Conservation (phyloP, 2,113 vertebrate species). For the Meles meles region DNA sequence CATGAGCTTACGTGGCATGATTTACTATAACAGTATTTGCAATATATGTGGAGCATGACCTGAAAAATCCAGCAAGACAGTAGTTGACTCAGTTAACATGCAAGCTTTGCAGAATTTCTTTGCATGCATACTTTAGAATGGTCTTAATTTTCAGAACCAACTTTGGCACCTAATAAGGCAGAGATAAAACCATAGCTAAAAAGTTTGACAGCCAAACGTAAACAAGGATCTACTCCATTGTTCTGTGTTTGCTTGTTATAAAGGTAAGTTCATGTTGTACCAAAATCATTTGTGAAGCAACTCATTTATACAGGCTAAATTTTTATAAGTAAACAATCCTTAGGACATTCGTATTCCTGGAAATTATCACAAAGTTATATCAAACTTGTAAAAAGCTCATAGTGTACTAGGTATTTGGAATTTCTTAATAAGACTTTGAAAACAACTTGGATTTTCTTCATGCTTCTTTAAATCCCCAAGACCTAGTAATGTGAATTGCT, state of each 20-base stretch:
- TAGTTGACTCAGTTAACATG: not conserved
- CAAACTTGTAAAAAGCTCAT: not conserved
- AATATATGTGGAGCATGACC: not conserved
- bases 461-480: conserved; percentile 26
- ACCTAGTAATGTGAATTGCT: not conserved
- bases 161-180: not conserved
- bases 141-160: not conserved
- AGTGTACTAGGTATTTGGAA: not conserved
- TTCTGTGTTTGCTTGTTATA: not conserved
- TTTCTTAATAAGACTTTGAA: not conserved
- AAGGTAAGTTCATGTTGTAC: not conserved
- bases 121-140: not conserved
- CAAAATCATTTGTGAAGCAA: not conserved
- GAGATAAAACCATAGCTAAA: not conserved
- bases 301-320: not conserved
- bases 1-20: not conserved
- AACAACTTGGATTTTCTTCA: not conserved
- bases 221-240: not conserved
- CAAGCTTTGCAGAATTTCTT: not conserved
- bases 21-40: not conserved
- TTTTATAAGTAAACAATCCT: not conserved
- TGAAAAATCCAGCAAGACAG: not conserved
- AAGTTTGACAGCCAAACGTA: not conserved
- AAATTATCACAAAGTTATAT: not conserved
- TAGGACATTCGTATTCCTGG: not conserved